Evolutionary conservation across 2,797 vertebrate species (phyloP), one percentile per base, ranked within the genome.

Genomic region (Balearica regulorum): DNA sequence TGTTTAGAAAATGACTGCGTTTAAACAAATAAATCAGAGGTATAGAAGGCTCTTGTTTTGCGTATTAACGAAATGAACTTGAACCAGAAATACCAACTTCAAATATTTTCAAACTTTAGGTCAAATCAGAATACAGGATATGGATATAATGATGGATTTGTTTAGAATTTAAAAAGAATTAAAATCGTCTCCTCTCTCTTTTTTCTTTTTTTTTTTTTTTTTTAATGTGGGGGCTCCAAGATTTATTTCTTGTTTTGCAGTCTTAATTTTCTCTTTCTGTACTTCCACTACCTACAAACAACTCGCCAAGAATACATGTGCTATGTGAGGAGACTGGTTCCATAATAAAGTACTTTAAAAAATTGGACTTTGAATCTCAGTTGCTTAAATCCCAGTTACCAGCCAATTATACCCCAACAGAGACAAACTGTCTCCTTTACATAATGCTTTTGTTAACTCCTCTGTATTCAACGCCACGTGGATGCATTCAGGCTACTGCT

Each of bases 371-470:
- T 83, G 89, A 93, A 66, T 91, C 93, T 57, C 87, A 58, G 61
- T 89, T 95, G 89, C 91, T 94, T 60, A 70, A 94, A 95, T 78
- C 84, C 81, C 84, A 39, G 90, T 93, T 94, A 94, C 51, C 90
- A 91, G 96, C 95, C 87, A 66, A 85, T 88, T 92, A 66, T 57
- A 91, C 62, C 94, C 89, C 93, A 89, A 49, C 65, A 75, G 95
- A 96, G 94, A 97, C 95, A 95, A 96, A 87, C 90, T 90, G 93
- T 90, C 95, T 96, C 91, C 84, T 94, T 92, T 89, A 86, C 89
- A 95, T 95, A 94, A 95, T 90, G 92, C 92, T 90, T 96, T 96
- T 96, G 89, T 95, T 94, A 89, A 90, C 84, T 92, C 65, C 89
- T 76, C 92, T 93, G 86, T 83, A 71, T 83, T 95, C 83, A 65